Evolutionary conservation across 2,888 invertebrate genomes (phyloP).

Genomic region (Sinelater perroti): DNA sequence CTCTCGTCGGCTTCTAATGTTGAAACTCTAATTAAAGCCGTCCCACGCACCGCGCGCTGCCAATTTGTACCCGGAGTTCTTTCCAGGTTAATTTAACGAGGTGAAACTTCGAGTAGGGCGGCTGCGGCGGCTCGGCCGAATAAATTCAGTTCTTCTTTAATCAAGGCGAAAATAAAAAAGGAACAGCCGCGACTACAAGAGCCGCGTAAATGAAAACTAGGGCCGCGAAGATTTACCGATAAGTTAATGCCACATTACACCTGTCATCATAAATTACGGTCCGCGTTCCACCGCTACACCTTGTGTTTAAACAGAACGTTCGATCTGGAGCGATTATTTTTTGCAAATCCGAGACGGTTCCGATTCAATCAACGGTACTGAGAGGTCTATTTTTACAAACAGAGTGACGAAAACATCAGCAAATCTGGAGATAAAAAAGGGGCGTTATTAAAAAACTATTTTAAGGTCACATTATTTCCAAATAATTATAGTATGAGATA

Average conservation of each 20-base stretch:
- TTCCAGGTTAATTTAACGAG: slow-evolving; percentile 22
- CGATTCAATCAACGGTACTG: too few relatives aligned
- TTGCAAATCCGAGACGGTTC: slow-evolving; percentile 1
- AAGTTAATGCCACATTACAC: background rate
- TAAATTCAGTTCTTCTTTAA: too few relatives aligned
- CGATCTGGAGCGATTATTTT: too few relatives aligned
- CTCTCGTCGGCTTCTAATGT: too few relatives aligned
- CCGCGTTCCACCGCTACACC: background rate
- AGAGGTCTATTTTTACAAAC: too few relatives aligned
- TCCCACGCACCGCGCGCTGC: slow-evolving; percentile 9
- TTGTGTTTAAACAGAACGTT: background rate
- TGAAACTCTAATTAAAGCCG: slow-evolving; percentile 6
- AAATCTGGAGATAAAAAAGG: too few relatives aligned
- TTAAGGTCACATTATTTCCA: too few relatives aligned
- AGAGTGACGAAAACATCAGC: too few relatives aligned
- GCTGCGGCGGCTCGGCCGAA: too few relatives aligned
- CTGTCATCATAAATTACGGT: background rate
- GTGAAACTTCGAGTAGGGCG: background rate
- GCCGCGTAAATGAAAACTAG: background rate
- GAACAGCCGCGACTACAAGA: background rate
- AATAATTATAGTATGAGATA: too few relatives aligned
- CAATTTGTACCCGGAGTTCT: slow-evolving; percentile 15
- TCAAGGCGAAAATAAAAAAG: slow-evolving; percentile 22
- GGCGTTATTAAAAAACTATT: too few relatives aligned
- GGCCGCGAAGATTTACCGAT: background rate